Conservation (phyloP, 2,888 invertebrate species). For the Zygaena filipendulae region DNA sequence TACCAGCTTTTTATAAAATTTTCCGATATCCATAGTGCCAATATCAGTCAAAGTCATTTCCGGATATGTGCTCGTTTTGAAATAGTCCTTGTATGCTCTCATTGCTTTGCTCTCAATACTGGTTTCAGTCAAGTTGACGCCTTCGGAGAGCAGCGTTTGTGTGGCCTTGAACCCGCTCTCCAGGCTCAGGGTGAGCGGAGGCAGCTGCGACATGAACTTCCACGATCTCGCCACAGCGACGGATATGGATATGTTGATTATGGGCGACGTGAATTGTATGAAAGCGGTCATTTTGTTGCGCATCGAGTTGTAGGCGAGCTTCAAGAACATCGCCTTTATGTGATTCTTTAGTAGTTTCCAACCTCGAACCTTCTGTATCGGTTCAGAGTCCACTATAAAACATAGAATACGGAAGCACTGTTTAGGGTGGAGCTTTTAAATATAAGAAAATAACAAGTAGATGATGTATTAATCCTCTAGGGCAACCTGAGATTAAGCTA, state of each 20-base stretch:
- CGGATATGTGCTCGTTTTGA: constrained; percentile 30
- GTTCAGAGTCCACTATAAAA: constrained; percentile 37
- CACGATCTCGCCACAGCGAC: constrained; percentile 52
- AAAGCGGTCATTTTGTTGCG: constrained; percentile 45
- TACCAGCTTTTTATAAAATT: constrained; percentile 57
- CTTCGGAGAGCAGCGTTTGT: constrained; percentile 39
- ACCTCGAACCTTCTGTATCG: constrained; percentile 47
- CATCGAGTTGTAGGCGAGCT: constrained; percentile 43
- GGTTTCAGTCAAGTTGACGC: constrained; percentile 25
- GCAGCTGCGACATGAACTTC: constrained; percentile 65
- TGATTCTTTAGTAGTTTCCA: constrained; percentile 45
- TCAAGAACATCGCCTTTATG: constrained; percentile 56
- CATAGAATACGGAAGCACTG: constrained; percentile 6
- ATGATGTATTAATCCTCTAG: too few species aligned
- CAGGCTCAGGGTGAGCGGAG: constrained; percentile 66
- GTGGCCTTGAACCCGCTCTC: constrained; percentile 44
- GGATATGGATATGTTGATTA: constrained; percentile 52
- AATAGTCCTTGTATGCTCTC: constrained; percentile 41
- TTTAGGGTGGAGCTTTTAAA: too few species aligned
- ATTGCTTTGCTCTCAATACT: constrained; percentile 33
- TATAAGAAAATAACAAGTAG: too few species aligned
- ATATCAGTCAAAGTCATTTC: constrained; percentile 39
- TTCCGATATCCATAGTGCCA: constrained; percentile 36
- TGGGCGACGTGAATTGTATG: constrained; percentile 53
- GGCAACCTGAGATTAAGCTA: too few species aligned